These are phyloP conservation scores for Gadopsis bispinosus DNA, from an alignment of 2,797 vertebrate species.

Conservation along the genomic window DNA sequence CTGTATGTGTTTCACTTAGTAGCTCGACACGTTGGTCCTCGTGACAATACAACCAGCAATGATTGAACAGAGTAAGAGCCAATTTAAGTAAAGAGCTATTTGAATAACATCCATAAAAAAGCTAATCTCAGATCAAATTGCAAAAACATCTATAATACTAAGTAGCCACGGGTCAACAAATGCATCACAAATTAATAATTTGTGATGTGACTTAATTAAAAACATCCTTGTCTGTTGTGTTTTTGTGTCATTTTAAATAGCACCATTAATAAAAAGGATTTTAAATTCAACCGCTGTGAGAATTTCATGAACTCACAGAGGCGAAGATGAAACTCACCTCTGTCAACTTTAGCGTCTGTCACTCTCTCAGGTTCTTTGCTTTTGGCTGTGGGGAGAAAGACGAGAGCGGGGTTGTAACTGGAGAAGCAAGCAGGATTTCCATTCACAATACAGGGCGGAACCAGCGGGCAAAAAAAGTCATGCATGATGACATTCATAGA, in stretches of 20 bases:
- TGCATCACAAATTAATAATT: not conserved
- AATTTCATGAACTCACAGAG: conserved; percentile 5
- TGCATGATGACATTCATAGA: not conserved
- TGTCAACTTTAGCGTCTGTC: conserved; percentile 87
- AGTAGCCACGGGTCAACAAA: not conserved
- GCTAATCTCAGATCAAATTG: not conserved
- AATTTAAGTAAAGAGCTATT: not conserved
- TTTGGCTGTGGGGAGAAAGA: conserved; percentile 89
- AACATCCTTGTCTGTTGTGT: not conserved
- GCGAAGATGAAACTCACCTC: conserved; percentile 85
- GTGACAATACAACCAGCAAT: conserved; percentile 24
- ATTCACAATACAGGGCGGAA: conserved; percentile 41
- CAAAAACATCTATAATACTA: not conserved
- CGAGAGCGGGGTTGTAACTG: conserved; percentile 49
- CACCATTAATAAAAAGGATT: not conserved
- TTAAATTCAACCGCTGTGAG: conserved; percentile 5
- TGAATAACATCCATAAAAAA: not conserved
- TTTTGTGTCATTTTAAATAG: not conserved
- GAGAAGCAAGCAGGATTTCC: conserved; percentile 25
- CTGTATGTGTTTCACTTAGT: conserved; percentile 20
- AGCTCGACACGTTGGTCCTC: conserved; percentile 23
- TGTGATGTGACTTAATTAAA: no score
- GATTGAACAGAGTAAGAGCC: conserved; percentile 5
- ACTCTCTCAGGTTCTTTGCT: conserved; percentile 93
- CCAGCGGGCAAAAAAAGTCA: not conserved